These are phyloP conservation scores for Neopipo cinnamomea DNA, from an alignment of 2,113 vertebrate species.

Conservation along the genomic window DNA sequence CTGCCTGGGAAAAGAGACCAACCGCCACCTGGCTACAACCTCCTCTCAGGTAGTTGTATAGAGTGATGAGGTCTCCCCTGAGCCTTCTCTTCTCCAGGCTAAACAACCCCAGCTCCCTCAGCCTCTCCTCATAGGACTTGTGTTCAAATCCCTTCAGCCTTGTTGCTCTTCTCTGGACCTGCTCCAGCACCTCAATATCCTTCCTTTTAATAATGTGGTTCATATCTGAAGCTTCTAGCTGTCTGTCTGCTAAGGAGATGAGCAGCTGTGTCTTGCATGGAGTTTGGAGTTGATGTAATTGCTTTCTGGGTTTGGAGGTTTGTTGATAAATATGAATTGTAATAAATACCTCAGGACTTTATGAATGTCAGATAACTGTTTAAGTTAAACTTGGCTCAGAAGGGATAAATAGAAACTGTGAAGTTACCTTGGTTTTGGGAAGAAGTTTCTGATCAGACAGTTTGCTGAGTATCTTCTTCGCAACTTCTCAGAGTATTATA, in stretches of 20 bases:
- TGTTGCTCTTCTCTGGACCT: too few species aligned
- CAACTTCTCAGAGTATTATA: background rate
- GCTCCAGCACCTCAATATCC: too few species aligned
- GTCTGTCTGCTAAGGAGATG: background rate
- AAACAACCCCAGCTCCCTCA: too few species aligned
- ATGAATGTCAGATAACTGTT: background rate
- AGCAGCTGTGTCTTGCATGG: background rate
- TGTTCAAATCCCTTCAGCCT: too few species aligned
- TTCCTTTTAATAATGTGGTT: background rate
- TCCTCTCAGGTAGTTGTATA: too few species aligned
- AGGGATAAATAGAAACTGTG: background rate
- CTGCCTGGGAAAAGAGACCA: too few species aligned
- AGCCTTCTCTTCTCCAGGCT: too few species aligned
- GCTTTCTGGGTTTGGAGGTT: background rate
- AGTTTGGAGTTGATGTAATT: background rate
- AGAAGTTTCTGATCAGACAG: background rate
- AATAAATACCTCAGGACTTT: background rate
- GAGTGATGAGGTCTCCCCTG: too few species aligned
- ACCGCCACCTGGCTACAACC: too few species aligned
- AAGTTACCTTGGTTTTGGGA: background rate
- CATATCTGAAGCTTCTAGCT: background rate
- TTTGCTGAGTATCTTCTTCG: background rate
- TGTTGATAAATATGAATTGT: background rate
- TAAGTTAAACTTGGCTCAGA: background rate
- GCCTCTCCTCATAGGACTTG: too few species aligned